These are phyloP conservation scores for Spondyliosoma cantharus DNA, from an alignment of 2,797 vertebrate species.

Conservation along the genomic window DNA sequence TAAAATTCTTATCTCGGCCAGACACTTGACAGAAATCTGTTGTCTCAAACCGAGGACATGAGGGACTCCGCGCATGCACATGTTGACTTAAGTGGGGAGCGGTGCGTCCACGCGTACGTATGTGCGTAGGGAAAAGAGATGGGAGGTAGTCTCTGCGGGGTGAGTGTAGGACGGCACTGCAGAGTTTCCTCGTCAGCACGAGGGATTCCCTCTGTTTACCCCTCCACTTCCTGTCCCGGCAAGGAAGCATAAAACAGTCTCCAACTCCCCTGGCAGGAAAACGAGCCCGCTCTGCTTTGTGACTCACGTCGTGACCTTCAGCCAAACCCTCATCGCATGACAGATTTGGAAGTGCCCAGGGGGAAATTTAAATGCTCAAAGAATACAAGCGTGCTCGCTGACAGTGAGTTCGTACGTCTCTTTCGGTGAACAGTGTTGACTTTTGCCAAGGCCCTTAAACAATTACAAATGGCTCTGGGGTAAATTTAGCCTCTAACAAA, in stretches of 20 bases:
- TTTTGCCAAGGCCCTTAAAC: constrained; percentile 21
- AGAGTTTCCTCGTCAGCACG: constrained; percentile 72
- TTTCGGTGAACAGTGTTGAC: not conserved
- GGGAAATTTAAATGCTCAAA: constrained; percentile 50
- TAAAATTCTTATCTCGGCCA: constrained; percentile 44
- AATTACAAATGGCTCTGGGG: constrained; percentile 8
- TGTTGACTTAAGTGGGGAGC: constrained; percentile 32
- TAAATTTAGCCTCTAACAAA: constrained; percentile 2
- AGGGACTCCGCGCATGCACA: constrained; percentile 24
- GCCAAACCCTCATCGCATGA: constrained; percentile 64
- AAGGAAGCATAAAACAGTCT: constrained; percentile 70
- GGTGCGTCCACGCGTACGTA: constrained; percentile 7
- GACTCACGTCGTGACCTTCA: constrained; percentile 72
- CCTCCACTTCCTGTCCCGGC: constrained; percentile 78
- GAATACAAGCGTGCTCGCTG: constrained; percentile 32
- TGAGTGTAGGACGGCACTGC: constrained; percentile 57
- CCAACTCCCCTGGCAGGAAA: constrained; percentile 69
- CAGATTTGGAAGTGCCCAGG: constrained; percentile 42
- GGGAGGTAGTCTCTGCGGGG: constrained; percentile 39
- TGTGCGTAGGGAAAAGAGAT: not conserved
- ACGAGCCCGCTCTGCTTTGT: constrained; percentile 63
- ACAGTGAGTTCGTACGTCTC: constrained; percentile 15
- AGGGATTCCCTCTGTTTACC: constrained; percentile 85
- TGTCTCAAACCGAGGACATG: constrained; percentile 35
- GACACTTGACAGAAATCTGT: constrained; percentile 37